Evolutionary conservation across 2,113 vertebrate genomes (phyloP).

Genomic region (Zapus hudsonius): DNA sequence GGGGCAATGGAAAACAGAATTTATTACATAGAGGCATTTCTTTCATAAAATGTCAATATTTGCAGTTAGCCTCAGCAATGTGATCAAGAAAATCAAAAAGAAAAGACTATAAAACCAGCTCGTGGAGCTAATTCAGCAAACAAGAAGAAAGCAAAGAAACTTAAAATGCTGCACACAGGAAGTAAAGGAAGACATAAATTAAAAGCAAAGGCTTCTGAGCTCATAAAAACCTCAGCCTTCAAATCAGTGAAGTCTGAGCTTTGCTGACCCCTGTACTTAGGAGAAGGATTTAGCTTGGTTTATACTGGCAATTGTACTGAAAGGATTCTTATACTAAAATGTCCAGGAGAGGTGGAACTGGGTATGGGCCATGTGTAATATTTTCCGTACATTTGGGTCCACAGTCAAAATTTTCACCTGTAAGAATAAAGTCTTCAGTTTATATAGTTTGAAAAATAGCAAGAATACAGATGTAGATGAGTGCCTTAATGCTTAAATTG

Average conservation of each 20-base stretch:
- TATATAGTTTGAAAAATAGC: background rate
- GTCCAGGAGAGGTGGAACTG: background rate
- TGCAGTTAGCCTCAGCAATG: background rate
- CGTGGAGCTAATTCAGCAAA: constrained; percentile 33
- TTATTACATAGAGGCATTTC: background rate
- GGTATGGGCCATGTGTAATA: background rate
- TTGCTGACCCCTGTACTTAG: background rate
- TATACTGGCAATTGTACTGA: constrained; percentile 36
- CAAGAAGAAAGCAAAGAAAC: background rate
- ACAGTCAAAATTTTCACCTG: background rate
- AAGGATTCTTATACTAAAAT: constrained; percentile 53
- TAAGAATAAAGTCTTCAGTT: background rate
- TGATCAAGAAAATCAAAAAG: background rate
- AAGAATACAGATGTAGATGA: background rate
- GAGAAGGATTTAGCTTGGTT: constrained; percentile 32
- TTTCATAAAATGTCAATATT: background rate
- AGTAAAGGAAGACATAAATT: background rate
- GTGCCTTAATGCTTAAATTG: background rate
- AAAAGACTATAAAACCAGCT: constrained; percentile 22
- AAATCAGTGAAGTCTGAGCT: constrained; percentile 37
- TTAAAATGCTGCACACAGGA: background rate
- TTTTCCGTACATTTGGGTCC: background rate
- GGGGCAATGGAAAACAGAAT: background rate
- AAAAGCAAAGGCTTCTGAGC: constrained; percentile 19
- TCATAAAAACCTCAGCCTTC: constrained; percentile 3